Evolutionary conservation across 2,113 vertebrate genomes (phyloP).

Genomic region (Campylorhamphus procurvoides): DNA sequence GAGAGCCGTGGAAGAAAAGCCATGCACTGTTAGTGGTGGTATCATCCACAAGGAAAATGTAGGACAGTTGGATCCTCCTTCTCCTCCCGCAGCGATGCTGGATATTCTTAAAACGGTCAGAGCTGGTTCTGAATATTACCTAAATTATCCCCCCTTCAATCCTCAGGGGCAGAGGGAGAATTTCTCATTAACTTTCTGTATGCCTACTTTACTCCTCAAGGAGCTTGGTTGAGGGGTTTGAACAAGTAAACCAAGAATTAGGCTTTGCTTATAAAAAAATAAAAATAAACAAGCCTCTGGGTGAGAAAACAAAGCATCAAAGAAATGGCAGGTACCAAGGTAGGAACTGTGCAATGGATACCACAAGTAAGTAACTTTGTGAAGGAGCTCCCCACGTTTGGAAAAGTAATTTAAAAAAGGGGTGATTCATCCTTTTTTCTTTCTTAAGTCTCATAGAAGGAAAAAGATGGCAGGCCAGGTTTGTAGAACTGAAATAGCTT

Average conservation of each 20-base stretch:
- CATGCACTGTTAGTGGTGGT: background rate
- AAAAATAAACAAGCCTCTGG: background rate
- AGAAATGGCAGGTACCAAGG: background rate
- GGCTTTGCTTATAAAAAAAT: background rate
- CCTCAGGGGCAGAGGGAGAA: background rate
- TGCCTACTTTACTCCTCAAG: constrained; percentile 15
- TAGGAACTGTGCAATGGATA: background rate
- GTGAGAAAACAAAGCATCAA: background rate
- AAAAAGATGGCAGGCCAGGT: constrained; percentile 9
- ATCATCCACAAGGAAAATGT: constrained; percentile 12
- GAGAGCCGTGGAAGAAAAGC: background rate
- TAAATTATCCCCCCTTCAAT: constrained; percentile 28
- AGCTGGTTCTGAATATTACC: background rate
- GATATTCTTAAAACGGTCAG: constrained; percentile 23
- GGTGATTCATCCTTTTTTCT: background rate
- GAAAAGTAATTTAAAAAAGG: background rate
- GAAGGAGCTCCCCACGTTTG: background rate
- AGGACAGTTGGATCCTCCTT: constrained; percentile 15
- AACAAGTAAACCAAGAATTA: background rate
- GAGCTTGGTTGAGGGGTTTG: background rate
- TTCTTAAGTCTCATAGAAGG: background rate
- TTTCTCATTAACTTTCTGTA: constrained; percentile 61
- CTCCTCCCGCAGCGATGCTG: fast-evolving
- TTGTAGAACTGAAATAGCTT: constrained; percentile 31
- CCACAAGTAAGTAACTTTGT: background rate